Evolutionary conservation across 2,113 vertebrate species (phyloP).

Genomic region (Panthera leo): DNA sequence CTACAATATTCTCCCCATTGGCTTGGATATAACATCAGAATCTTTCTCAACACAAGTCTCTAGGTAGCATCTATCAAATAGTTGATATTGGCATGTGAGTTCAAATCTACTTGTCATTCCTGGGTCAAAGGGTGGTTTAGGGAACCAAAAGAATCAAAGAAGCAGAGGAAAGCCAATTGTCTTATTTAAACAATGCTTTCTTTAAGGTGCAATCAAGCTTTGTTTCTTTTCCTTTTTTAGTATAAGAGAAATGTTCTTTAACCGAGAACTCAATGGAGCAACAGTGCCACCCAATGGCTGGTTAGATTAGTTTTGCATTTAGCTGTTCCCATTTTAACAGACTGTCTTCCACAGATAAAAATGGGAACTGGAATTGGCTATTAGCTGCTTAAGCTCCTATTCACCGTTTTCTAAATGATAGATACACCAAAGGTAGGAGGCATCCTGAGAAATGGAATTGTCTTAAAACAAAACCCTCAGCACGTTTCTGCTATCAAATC

Average conservation of each 20-base stretch:
- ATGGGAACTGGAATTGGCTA: constrained; percentile 5
- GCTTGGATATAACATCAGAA: background rate
- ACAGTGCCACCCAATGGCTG: constrained; percentile 86
- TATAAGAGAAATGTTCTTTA: background rate
- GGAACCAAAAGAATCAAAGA: constrained; percentile 30
- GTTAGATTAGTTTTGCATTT: background rate
- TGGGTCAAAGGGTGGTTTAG: constrained; percentile 12
- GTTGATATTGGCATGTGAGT: background rate
- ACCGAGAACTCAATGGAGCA: constrained; percentile 74
- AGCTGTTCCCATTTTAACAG: background rate
- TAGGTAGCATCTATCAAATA: background rate
- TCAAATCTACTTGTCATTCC: constrained; percentile 1
- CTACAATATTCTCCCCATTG: background rate
- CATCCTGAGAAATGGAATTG: constrained; percentile 46
- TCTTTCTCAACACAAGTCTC: background rate
- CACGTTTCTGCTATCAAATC: background rate
- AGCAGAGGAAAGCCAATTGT: constrained; percentile 54
- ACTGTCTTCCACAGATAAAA: background rate
- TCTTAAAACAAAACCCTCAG: constrained; percentile 53
- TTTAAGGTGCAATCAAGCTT: constrained; percentile 61
- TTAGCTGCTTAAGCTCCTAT: background rate
- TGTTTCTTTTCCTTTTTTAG: constrained; percentile 47
- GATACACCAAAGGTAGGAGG: background rate
- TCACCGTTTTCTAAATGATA: constrained; percentile 43
- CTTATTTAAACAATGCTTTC: constrained; percentile 61